phyloP scores from a whole-genome alignment of 2,888 invertebrate genomes.

The Spisula solida region DNA sequence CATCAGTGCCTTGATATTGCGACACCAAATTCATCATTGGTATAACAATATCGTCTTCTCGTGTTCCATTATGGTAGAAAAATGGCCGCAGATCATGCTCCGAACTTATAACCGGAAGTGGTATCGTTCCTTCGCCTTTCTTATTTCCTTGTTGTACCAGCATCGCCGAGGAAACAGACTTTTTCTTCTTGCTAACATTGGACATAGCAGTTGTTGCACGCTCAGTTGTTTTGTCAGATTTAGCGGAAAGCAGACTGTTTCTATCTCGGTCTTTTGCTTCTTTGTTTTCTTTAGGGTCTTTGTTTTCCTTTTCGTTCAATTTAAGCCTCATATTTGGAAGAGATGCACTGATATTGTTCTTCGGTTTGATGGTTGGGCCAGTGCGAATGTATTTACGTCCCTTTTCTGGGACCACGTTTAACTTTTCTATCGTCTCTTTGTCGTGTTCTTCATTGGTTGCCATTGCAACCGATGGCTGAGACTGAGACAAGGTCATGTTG shows the following conservation, averaged over 20 bases:
- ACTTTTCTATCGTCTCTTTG: conserved; percentile 58
- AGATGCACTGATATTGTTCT: conserved; percentile 60
- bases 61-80: conserved; percentile 81
- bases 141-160: conserved; percentile 77
- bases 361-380: conserved; percentile 44
- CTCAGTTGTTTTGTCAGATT: conserved; percentile 67
- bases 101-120: conserved; percentile 82
- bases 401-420: conserved; percentile 55
- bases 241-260: conserved; percentile 62
- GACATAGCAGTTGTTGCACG: conserved; percentile 59
- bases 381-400: conserved; percentile 69
- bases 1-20: conserved; percentile 82
- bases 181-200: conserved; percentile 63
- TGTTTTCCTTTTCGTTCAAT: conserved; percentile 46
- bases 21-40: conserved; percentile 81
- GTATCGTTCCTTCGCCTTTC: conserved; percentile 80
- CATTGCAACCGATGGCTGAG: conserved; percentile 58
- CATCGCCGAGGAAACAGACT: conserved; percentile 75
- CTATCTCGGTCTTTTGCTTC: conserved; percentile 37
- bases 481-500: conserved; percentile 60
- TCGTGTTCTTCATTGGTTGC: conserved; percentile 60
- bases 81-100: conserved; percentile 83
- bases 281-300: conserved; percentile 33
- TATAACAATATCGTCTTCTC: conserved; percentile 80
- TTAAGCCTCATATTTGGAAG: conserved; percentile 64